phyloP scores from a whole-genome alignment of 1,140 invertebrate genomes.

The Drosophila cardini region DNA sequence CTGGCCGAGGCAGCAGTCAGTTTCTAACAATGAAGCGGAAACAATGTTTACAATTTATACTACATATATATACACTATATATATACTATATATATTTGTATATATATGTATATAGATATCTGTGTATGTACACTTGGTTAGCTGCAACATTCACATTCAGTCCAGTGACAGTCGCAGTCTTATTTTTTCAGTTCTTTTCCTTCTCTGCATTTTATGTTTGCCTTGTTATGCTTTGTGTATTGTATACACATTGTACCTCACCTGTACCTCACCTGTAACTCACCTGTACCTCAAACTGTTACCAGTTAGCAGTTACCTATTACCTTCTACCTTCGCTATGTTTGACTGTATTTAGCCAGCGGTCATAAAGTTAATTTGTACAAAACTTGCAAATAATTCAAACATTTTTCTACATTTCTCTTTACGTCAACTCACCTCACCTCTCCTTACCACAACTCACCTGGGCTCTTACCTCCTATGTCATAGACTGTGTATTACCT shows the following conservation, averaged over 20 bases:
- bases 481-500: constrained; percentile 3
- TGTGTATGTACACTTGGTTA: constrained; percentile 20
- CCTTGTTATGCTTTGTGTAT: constrained; percentile 82
- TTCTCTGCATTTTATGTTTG: constrained; percentile 66
- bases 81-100: constrained; percentile 38
- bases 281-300: constrained; percentile 2
- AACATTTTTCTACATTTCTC: constrained; percentile 31
- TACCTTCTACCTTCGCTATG: constrained; percentile 52
- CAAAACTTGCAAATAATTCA: constrained; percentile 82
- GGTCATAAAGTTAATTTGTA: constrained; percentile 83
- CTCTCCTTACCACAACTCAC: neutral
- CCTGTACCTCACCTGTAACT: constrained; percentile 48
- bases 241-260: constrained; percentile 77
- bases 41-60: constrained; percentile 78
- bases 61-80: constrained; percentile 23
- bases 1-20: constrained; percentile 36
- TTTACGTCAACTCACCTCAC: neutral
- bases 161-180: constrained; percentile 37
- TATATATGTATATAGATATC: constrained; percentile 32
- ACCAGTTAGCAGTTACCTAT: constrained; percentile 18
- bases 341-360: constrained; percentile 82
- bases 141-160: constrained; percentile 20
- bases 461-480: neutral
- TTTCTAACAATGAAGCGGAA: constrained; percentile 77
- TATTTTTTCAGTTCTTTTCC: constrained; percentile 23